Evolutionary conservation across 2,113 vertebrate species (phyloP).

Genomic region (Rhinoptilus africanus): DNA sequence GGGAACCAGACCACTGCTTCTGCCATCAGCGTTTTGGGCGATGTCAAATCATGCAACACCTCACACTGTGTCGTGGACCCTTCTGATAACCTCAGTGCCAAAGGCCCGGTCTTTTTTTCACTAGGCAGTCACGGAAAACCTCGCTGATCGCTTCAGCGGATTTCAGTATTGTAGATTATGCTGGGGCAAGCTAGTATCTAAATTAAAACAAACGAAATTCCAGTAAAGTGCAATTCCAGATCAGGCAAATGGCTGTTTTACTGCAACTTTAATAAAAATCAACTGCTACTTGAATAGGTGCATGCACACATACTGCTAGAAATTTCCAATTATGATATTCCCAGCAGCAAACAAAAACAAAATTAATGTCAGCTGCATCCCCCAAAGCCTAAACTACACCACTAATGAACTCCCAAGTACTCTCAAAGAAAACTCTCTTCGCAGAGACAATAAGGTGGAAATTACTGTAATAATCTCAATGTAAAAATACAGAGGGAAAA

Average conservation of each 20-base stretch:
- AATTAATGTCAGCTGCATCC: constrained; percentile 70
- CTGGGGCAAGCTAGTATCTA: background rate
- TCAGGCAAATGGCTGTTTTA: constrained; percentile 45
- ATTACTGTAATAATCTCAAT: constrained; percentile 74
- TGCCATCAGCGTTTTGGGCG: background rate
- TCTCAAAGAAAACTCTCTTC: constrained; percentile 65
- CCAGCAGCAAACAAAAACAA: constrained; percentile 74
- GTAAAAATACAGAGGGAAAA: constrained; percentile 63
- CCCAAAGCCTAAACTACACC: constrained; percentile 67
- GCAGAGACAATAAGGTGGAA: constrained; percentile 72
- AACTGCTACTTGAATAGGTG: constrained; percentile 69
- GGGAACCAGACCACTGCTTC: background rate
- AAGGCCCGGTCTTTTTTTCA: background rate
- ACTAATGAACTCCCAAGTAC: constrained; percentile 71
- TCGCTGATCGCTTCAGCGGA: background rate
- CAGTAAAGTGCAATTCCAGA: constrained; percentile 43
- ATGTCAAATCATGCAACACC: accelerated
- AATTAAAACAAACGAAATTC: constrained; percentile 46
- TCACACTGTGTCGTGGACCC: background rate
- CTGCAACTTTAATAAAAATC: constrained; percentile 67
- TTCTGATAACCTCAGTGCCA: background rate
- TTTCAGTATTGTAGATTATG: background rate
- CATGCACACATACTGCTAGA: constrained; percentile 58
- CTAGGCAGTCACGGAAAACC: background rate
- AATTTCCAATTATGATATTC: constrained; percentile 75